Base-by-base conservation (phyloP, 2,113 vertebrate species). In the Oenanthe oenanthe region DNA sequence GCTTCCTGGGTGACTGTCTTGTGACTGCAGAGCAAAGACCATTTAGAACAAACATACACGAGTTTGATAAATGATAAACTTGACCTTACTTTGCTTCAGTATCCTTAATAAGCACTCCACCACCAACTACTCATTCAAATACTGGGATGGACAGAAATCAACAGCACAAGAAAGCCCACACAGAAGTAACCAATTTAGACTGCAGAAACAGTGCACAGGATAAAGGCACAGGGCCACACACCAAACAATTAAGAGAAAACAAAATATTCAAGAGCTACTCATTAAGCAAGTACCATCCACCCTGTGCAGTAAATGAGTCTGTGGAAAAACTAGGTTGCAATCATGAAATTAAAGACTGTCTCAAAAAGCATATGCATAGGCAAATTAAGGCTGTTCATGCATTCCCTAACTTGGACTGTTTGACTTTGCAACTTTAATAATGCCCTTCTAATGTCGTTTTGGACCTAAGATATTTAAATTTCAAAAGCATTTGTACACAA, bases 221-320 rank as follows among this genome's bases (percentile, higher is more conserved):
- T 36, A 85, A 91, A 89, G 43, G 66, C 87, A 94, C 20, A 56
- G 63, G 89, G 88, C 92, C 95, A 86, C 93, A 95, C 63, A 85
- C 63, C 17, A 40, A 80, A 93, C 85, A 97, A 92, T 71, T 85
- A 94, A 73, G 38, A 66, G 74, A 85, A 96, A 95, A 91, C 72
- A 92, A 91, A 96, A 91, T 94, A 95, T 82, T 91, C 86, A 92
- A 91, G 34, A 93, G 81, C 61, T 95, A 81, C 78, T 88, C 78
- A 88, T 93, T 96, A 93, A 83, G 71, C 62, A 92, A 94, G 57
- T 43, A 90, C 53, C 75, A 93, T 94, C 88, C 85, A 90, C 57
- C 34, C 88, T 17, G 56, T 28, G 79, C 85, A 96, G 85, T 56
- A 89, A 94, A 92, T 32, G 72, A 94, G 85, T 24, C 71, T 88